Base-by-base conservation (phyloP, 2,113 vertebrate genomes). In the Pachypanchax playfairii region DNA sequence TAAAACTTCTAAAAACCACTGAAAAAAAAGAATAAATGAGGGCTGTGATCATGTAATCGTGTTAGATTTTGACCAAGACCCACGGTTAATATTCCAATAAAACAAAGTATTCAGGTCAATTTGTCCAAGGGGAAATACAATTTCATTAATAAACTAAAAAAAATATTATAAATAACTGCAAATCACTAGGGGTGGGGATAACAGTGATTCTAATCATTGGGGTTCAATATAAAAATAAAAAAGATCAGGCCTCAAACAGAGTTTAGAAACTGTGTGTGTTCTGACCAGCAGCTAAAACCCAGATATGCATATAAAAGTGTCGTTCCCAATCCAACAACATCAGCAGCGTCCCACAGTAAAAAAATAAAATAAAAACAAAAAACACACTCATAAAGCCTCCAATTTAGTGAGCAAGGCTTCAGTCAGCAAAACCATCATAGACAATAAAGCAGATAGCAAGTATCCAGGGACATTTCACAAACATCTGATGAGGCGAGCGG, bases 381-480 rank as follows among this genome's bases (percentile, higher is more conserved):
- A 65, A 14, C 1, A 12, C 61, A 47, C 53, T 41, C 24, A 77
- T 31, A 31, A 74, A 44, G 50, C 51, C 55, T 65, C 36, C 49
- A 59, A 51, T 76, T 73, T 63, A 76, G 53, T 62, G 43, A 58
- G 73, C 46, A 36, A 38, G 43, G 56, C 61, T 81, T 73, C 70
- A 76, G 62, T 83, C 84, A 83, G 80, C 83, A 84, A 75, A 80
- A 82, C 73, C 51, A 82, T 70, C 74, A 51, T 41, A 55, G 51
- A 81, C 59, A 72, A 77, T 82, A 65, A 75, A 80, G 62, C 52
- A 58, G 80, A 79, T 39, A 73, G 73, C 46, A 26, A 44, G 28
- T 54, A 75, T 67, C 64, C 33, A 74, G 73, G 67, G 73, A 85
- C 66, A 65, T 81, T 80, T 82, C 64, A 53, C 46, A 52, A 73